Evolutionary conservation across 2,888 invertebrate species (phyloP), one percentile per base, ranked within the genome.

Genomic region (Dasysyrphus albostriatus): DNA sequence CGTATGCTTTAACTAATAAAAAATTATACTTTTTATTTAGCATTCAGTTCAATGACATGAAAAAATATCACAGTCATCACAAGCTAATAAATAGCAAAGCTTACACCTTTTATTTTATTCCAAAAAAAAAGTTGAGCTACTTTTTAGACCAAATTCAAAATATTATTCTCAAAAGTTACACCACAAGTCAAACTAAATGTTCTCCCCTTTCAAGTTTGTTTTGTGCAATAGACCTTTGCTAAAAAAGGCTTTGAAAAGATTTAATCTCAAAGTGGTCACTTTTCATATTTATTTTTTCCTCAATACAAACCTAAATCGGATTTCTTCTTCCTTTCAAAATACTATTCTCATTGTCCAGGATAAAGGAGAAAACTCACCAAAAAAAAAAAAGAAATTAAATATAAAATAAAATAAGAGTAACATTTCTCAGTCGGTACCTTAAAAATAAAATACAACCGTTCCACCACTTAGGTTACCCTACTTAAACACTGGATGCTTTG

Each of bases 401-500:
- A 61, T n/a, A 44, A 63, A 42, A 63, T n/a, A 44, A 44, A 61
- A 39, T 61, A 32, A 32, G 32, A 44, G 47, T 47, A 47, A 49
- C 44, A 65, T 47, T 47, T 34, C 47, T 47, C 16, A 47, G 16
- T 10, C 29, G 19, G 37, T 19, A 39, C 16, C 34, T 19, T 61
- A 37, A 37, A 56, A 44, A 73, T 0, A 19, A 65, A 65, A 29
- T 24, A 24, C 24, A 24, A 74, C 9, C 9, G 4, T 51, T 37
- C 63, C 8, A 75, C 75, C 65, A 63, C 65, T 75, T 65, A 19
- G 65, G 67, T 67, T 58, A 67, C 32, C 56, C 76, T 65, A 67
- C 76, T 56, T 75, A 49, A 74, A 74, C 79, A 65, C 72, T 59
- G 72, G 58, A 47, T 44, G 59, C 44, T 49, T 59, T 34, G 58